These are phyloP conservation scores for Tridacna gigas DNA, from an alignment of 2,888 invertebrate genomes.

Conservation along the genomic window DNA sequence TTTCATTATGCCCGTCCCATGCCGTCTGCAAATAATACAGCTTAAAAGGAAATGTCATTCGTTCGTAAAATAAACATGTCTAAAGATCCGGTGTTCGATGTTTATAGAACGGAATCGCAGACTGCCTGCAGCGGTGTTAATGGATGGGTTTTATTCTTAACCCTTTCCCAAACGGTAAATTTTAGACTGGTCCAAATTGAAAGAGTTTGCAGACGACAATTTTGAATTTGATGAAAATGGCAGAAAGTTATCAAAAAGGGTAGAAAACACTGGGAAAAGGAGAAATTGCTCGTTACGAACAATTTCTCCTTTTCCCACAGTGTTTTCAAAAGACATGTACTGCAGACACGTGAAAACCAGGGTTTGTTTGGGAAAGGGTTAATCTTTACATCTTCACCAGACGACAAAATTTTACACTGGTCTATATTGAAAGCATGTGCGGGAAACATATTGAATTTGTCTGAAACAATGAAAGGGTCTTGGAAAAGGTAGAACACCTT, in stretches of 20 bases:
- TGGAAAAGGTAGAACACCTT: no score
- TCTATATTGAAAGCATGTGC: no score
- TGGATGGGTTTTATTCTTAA: not conserved
- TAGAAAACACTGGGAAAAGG: not conserved
- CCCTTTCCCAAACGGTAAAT: not conserved
- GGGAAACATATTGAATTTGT: no score
- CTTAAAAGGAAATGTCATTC: slow-evolving; percentile 15
- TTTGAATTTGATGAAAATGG: no score
- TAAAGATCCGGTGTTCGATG: slow-evolving; percentile 10
- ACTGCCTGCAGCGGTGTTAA: slow-evolving; percentile 9
- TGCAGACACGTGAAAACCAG: not conserved
- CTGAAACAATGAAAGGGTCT: no score
- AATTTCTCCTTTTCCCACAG: not conserved
- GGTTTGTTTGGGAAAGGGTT: not conserved
- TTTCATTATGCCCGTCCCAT: slow-evolving; percentile 6
- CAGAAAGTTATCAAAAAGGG: no score
- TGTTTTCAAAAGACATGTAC: not conserved
- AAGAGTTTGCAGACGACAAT: no score
- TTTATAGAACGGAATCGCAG: not conserved
- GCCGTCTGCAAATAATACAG: not conserved
- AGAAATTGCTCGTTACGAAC: not conserved
- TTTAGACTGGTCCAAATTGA: no score
- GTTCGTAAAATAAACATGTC: slow-evolving; percentile 17
- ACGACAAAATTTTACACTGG: no score
- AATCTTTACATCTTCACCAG: no score